These are phyloP conservation scores for Drosophila cognata DNA, from an alignment of 2,888 invertebrate species.

Conservation along the genomic window DNA sequence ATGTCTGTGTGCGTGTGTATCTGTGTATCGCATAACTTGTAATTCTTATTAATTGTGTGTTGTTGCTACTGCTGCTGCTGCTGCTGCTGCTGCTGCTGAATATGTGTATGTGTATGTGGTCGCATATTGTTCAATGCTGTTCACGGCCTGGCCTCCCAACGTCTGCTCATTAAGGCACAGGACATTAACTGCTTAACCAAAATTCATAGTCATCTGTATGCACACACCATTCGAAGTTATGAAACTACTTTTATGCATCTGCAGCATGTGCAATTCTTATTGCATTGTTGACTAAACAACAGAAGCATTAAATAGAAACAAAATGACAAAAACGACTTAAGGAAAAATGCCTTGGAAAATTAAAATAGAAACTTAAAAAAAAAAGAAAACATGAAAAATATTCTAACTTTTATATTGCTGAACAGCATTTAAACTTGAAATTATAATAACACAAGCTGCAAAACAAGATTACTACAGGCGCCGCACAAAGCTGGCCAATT, in stretches of 20 bases:
- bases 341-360: too few relatives aligned
- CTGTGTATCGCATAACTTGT: constrained; percentile 75
- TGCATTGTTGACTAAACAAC: background rate
- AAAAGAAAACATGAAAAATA: too few relatives aligned
- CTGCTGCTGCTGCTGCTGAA: constrained; percentile 10
- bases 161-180: constrained; percentile 45
- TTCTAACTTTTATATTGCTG: background rate
- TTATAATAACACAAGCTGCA: background rate
- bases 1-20: constrained; percentile 14
- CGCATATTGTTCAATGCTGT: constrained; percentile 38
- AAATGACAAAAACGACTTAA: too few relatives aligned
- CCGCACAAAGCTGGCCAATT: background rate
- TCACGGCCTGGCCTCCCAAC: constrained; percentile 20
- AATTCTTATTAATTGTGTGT: constrained; percentile 84
- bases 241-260: background rate
- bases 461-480: background rate
- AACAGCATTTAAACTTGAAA: background rate
- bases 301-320: too few relatives aligned
- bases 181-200: constrained; percentile 52
- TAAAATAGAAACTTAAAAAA: too few relatives aligned
- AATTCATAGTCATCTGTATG: constrained; percentile 25
- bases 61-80: constrained; percentile 34
- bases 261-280: background rate
- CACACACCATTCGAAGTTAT: constrained; percentile 18
- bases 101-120: constrained; percentile 8